A percentile compares a stretch with the other conserved stretches of the same genome.
Conservation (phyloP, 2,797 vertebrate genomes). For the Trachops cirrhosus region DNA sequence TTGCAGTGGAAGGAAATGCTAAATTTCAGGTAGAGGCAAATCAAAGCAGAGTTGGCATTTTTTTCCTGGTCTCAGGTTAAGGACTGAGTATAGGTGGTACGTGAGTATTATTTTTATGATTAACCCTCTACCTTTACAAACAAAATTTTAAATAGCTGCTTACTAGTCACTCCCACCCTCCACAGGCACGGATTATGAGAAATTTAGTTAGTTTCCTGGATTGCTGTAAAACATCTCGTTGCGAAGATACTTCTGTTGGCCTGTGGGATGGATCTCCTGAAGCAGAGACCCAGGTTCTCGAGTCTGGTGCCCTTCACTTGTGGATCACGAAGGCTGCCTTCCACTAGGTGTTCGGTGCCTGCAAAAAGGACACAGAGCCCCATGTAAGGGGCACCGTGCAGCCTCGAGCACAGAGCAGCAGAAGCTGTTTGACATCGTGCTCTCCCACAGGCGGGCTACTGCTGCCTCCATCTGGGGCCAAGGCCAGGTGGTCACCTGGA, state of each 20-base stretch:
- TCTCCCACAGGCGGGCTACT: conserved; percentile 85
- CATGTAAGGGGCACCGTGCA: conserved; percentile 83
- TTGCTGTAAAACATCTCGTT: neutral
- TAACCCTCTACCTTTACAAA: neutral
- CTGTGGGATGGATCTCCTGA: neutral
- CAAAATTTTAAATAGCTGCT: neutral
- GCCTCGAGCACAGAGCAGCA: conserved; percentile 85
- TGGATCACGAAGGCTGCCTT: conserved; percentile 90
- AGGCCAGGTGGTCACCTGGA: conserved; percentile 86
- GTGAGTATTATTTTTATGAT: neutral
- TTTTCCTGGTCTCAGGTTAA: neutral
- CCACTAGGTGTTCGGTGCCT: conserved; percentile 87
- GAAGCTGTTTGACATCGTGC: conserved; percentile 85
- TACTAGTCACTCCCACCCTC: neutral
- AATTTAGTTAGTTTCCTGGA: neutral
- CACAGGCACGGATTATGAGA: neutral
- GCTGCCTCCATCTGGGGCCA: conserved; percentile 84
- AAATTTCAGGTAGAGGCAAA: neutral
- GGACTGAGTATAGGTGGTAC: neutral
- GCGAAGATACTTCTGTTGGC: neutral
- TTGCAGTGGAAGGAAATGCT: neutral
- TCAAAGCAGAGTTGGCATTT: neutral
- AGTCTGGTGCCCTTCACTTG: neutral
- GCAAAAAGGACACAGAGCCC: conserved; percentile 86
- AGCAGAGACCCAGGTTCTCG: neutral